A percentile compares a stretch with the other conserved stretches of the same genome.
These are phyloP conservation scores for Ricordea florida DNA, from an alignment of 92 coral and sea anemone genomes.

Conservation along the genomic window DNA sequence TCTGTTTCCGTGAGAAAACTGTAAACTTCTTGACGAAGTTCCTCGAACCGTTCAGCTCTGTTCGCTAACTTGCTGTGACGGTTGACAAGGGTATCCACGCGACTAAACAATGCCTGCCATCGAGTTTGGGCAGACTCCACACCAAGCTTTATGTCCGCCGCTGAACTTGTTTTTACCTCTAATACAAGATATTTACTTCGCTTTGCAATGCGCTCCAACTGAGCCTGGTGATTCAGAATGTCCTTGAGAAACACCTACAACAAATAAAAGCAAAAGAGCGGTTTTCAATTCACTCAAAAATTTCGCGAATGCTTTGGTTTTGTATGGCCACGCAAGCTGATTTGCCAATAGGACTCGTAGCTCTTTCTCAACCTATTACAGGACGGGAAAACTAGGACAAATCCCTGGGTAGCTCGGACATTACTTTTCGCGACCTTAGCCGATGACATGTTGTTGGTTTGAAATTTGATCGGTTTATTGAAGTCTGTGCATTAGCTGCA, in stretches of 20 bases:
- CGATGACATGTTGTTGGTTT: too few relatives aligned
- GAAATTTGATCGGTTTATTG: too few relatives aligned
- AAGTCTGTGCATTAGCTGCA: too few relatives aligned
- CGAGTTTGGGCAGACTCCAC: conserved; percentile 81
- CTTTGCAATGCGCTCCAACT: conserved; percentile 84
- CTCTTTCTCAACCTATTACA: too few relatives aligned
- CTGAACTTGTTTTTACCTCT: conserved; percentile 51
- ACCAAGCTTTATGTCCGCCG: conserved; percentile 66
- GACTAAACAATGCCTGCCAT: conserved; percentile 67
- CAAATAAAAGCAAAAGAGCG: neutral
- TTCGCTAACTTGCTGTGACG: conserved; percentile 70
- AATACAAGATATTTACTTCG: conserved; percentile 83
- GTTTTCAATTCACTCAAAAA: too few relatives aligned
- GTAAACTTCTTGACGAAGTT: conserved; percentile 74
- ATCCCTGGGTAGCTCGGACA: too few relatives aligned
- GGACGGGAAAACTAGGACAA: too few relatives aligned
- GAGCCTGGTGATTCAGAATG: conserved; percentile 70
- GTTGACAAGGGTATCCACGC: conserved; percentile 64
- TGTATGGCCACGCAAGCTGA: too few relatives aligned
- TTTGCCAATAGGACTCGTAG: too few relatives aligned
- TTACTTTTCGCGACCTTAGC: too few relatives aligned
- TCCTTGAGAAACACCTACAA: conserved; percentile 79
- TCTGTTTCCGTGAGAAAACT: conserved; percentile 92
- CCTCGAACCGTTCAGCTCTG: conserved; percentile 77
- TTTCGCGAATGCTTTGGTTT: too few relatives aligned